A percentile compares a stretch with the other conserved stretches of the same genome.
Conservation (phyloP, 2,113 vertebrate genomes). For the Blennius ocellaris region DNA sequence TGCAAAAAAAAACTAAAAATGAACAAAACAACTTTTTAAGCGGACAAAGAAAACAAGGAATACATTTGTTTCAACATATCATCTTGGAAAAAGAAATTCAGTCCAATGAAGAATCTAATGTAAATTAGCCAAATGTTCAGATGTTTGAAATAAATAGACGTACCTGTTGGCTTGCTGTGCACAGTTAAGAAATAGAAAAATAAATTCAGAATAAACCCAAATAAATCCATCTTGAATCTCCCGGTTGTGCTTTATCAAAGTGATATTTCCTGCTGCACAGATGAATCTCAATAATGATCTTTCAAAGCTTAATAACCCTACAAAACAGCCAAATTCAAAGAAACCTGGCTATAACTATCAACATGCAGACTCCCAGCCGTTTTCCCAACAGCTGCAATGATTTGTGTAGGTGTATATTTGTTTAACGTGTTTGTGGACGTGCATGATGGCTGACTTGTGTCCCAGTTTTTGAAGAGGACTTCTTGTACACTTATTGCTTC, state of each 20-base stretch:
- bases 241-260: background rate
- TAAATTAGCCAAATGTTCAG: background rate
- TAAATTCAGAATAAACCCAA: constrained; percentile 30
- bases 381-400: constrained; percentile 1
- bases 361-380: background rate
- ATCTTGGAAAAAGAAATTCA: background rate
- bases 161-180: constrained; percentile 60
- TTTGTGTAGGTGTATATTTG: constrained; percentile 30
- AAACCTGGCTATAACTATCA: background rate
- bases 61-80: background rate
- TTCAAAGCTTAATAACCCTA: background rate
- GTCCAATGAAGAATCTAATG: background rate
- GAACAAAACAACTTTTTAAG: no score
- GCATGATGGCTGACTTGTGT: constrained; percentile 30
- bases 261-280: background rate
- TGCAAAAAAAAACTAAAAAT: no score
- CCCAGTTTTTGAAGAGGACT: constrained; percentile 33
- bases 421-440: constrained; percentile 16
- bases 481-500: constrained; percentile 49
- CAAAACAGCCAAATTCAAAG: background rate
- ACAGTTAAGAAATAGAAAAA: constrained; percentile 30
- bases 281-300: background rate
- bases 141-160: constrained; percentile 17
- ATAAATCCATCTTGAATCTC: constrained; percentile 54
- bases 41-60: no score